Evolutionary conservation across 2,113 vertebrate species (phyloP), one percentile per base, ranked within the genome.

Genomic region (Clinocottus analis): DNA sequence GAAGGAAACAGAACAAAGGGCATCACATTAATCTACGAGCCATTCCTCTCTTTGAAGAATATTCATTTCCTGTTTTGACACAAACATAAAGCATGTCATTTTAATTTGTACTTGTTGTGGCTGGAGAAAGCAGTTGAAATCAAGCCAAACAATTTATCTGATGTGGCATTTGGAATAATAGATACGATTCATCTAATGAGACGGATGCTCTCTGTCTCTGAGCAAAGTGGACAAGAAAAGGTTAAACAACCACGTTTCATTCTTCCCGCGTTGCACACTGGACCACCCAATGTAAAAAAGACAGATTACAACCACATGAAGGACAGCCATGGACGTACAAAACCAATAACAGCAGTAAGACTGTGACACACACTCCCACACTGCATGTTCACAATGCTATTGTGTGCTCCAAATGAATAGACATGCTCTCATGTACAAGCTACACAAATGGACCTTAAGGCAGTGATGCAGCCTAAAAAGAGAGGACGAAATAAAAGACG

Each of bases 341-440:
- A 80, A 31, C 25, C 25, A 43, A 55, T 64, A 43, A 41, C 14
- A 12, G n/a, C 27, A 63, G 7, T 23, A 39, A 72, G 17, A 64
- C 5, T 31, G 45, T 56, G 16, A 60, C 61, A 61, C 53, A 31
- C 23, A 25, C 74, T 53, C 21, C 33, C 49, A 75, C 29, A 59
- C 13, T 66, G 11, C 21, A 37, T 58, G 63, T 21, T 56, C 75
- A 75, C 59, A 37, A 9, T 16, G 17, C 14, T 8, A 45, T 1
- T 13, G 14, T 78, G 55, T 43, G 37, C 55, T 75, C n/a, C 27
- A 49, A 56, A 90, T 89, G 72, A 59, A 89, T 63, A 45, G 51
- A 82, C 85, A 39, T 1, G 12, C 75, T 35, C 14, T 37, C 75
- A 75, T 77, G 75, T 59, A 73, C 31, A 13, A 51, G 19, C 12